Evolutionary conservation across 2,888 invertebrate species (phyloP), one percentile per base, ranked within the genome.

Genomic region (Chaetoderma sp.): DNA sequence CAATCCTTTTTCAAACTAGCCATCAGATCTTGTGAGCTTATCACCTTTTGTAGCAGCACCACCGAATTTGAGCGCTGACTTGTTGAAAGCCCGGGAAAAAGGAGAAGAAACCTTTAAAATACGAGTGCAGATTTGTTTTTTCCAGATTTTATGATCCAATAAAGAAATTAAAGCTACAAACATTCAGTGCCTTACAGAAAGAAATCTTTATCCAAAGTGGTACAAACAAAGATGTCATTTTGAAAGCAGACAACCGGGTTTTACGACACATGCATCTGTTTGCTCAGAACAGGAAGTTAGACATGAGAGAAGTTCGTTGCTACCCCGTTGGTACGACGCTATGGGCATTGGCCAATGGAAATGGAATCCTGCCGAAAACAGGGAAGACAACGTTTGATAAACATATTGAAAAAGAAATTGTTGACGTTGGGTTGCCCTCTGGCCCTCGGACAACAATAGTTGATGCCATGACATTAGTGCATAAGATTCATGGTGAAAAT

Each of bases 341-440:
- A 44, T 65, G 65, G 65, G 39, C 65, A 33, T 32, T 65, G 25
- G 60, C 67, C 27, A 68, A 68, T 25, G 8, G 28, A 56, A 62
- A 68, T 57, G 68, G 67, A 27, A 56, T 50, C 21, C 25, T 68
- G 25, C 33, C 32, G 28, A 64, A 60, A 42, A 64, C 54, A 21
- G 61, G 36, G 36, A 68, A 68, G 36, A 44, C 67, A 18, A 45
- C 54, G 30, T 25, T 68, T 10, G 57, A 50, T 8, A 49, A 39
- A 65, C 18, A 67, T 6, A 23, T 67, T 3, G 64, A 59, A 44
- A 63, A 39, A 13, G 54, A 49, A 30, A 32, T 21, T 8, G 28
- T 30, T 23, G n/a, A n/a, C n/a, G n/a, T n/a, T n/a, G n/a, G n/a
- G n/a, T n/a, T n/a, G n/a, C n/a, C n/a, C n/a, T n/a, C n/a, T n/a